Conservation (phyloP, 2,888 invertebrate genomes). For the Cabera pusaria region DNA sequence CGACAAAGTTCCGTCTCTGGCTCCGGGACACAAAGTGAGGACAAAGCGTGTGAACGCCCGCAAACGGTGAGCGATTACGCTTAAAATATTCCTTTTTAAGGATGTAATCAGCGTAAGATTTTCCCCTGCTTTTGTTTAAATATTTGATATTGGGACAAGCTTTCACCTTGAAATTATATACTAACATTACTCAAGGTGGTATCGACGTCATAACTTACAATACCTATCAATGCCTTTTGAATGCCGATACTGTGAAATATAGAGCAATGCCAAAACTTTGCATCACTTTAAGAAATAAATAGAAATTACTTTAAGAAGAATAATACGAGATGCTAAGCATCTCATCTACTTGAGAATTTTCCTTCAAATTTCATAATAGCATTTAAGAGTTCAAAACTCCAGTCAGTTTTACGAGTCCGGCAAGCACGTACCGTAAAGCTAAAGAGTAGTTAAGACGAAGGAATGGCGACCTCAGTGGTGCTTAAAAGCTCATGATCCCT, state of each 20-base stretch:
- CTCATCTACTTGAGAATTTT: slow-evolving; percentile 3
- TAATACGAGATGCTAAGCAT: no score
- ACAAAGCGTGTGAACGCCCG: slow-evolving; percentile 29
- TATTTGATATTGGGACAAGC: no score
- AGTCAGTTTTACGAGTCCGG: slow-evolving; percentile 20
- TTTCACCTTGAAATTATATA: no score
- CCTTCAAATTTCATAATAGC: slow-evolving; percentile 5
- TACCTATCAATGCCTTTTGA: no score
- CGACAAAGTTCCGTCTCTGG: slow-evolving; percentile 22
- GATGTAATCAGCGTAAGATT: slow-evolving; percentile 19
- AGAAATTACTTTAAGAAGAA: no score
- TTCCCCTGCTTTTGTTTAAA: slow-evolving; percentile 12
- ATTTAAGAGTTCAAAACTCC: slow-evolving; percentile 18
- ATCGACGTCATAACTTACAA: no score
- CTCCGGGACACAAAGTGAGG: slow-evolving; percentile 20
- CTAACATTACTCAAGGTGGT: no score
- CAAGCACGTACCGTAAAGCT: slow-evolving; percentile 22
- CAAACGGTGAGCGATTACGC: slow-evolving; percentile 24
- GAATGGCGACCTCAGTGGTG: slow-evolving; percentile 23
- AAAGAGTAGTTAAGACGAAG: slow-evolving; percentile 23
- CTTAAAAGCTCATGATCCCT: slow-evolving; percentile 22
- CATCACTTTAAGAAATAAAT: no score
- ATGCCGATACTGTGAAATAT: no score
- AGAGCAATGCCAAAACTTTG: no score
- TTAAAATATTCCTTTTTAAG: slow-evolving; percentile 22